Evolutionary conservation across 35 echinoderm and acorn worm species (phyloP), one percentile per base, ranked within the genome.

Genomic region (Apostichopus californicus): DNA sequence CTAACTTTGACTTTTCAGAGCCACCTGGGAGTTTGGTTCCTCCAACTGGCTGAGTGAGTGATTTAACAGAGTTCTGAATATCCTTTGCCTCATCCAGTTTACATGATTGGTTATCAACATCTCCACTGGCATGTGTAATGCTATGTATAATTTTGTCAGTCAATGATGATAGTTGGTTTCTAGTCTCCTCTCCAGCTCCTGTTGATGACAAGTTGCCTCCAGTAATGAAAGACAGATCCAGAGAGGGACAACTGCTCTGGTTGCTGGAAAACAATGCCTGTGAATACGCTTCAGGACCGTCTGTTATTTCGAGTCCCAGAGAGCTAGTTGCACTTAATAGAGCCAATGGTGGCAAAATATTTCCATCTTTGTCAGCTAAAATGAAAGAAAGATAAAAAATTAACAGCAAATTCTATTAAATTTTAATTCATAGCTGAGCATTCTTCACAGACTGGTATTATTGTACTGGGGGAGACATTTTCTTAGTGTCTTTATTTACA

Each of bases 181-280:
- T 75, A 18, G 21, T 1, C 5, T 75, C 71, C 5, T 75, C 71
- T 12, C 58, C 70, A 15, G 17, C 34, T 68, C 4, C 70, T 73
- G 17, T 18, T 75, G 71, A 22, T 75, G 71, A 75, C 15, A 75
- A 22, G 21, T 75, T 75, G 17, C 71, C 71, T 75, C 6, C 20
- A 3, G 71, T 75, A 7, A 75, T n/a, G 6, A 75, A 75, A 75
- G 71, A 75, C 71, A 75, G 2, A 75, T n/a, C 20, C 20, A 22
- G 71, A 0, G 81, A 85, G 5, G 12, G 13, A 8, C 55, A 85
- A 52, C 81, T 85, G 3, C 52, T 59, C 57, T 85, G 81, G 55
- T 56, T 58, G n/a, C 81, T 59, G 55, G 81, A 85, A 85, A 85
- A 85, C 13, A 85, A 15, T 58, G 54, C 55, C 55, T 85, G 81